Percentiles rank a stretch among this genome's conserved stretches.
Conservation (phyloP, 1,140 invertebrate species). For the Ceratosolen solmsi region DNA sequence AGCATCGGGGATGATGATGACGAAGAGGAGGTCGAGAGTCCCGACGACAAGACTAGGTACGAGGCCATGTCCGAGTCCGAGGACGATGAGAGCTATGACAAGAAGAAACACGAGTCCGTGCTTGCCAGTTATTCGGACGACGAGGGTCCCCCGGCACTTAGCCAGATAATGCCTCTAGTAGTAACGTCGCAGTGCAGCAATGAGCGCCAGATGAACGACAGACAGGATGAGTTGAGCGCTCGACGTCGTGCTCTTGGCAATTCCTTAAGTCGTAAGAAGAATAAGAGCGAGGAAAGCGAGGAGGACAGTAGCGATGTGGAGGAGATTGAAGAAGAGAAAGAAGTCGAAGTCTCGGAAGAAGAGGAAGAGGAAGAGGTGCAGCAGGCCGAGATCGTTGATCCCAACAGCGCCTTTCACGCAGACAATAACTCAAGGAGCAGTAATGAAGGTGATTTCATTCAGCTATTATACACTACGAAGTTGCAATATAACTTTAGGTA, state of each 20-base stretch:
- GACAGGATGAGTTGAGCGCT: conserved; percentile 35
- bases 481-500: conserved; percentile 24
- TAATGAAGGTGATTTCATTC: conserved; percentile 45
- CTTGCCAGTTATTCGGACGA: conserved; percentile 64
- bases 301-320: conserved; percentile 52
- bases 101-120: conserved; percentile 32
- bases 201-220: conserved; percentile 31
- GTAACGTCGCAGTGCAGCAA: conserved; percentile 44
- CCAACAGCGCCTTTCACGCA: conserved; percentile 31
- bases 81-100: conserved; percentile 31
- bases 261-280: conserved; percentile 13
- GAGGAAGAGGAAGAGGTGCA: conserved; percentile 55
- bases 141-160: conserved; percentile 68
- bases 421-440: conserved; percentile 48
- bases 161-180: conserved; percentile 66
- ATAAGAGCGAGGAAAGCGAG: conserved; percentile 40
- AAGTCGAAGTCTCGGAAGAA: conserved; percentile 38
- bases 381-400: conserved; percentile 48
- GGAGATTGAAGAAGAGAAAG: conserved; percentile 39
- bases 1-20: conserved; percentile 54
- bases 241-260: background rate
- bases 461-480: conserved; percentile 30
- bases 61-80: conserved; percentile 48
- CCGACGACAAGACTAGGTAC: conserved; percentile 45
- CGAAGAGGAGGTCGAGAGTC: conserved; percentile 54